Base-by-base conservation (phyloP, 2,888 invertebrate genomes). In the Agrotis clavis region DNA sequence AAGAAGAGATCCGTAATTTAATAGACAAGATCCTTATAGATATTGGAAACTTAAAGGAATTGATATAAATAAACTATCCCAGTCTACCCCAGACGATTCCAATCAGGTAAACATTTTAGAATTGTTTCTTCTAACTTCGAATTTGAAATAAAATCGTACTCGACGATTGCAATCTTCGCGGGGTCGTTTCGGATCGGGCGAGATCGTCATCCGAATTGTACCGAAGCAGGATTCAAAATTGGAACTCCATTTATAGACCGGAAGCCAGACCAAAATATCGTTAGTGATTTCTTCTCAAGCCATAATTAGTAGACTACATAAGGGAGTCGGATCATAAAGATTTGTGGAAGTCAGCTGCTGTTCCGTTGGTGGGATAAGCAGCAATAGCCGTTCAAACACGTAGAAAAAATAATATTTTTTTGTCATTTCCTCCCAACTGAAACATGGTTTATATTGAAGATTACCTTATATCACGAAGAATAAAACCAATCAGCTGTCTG, bases 171-270 rank as follows among this genome's bases (percentile, higher is more conserved):
- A 89, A 88, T 89, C 87, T 88, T 86, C 86, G 76, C 81, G 85
- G 87, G 84, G 83, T 86, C 86, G 89, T 89, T 87, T 86, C 73
- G 81, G 81, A 86, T 88, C 85, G 87, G 85, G 82, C 82, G 84
- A 84, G 86, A 89, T 85, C 85, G 88, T 84, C 83, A 87, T 84
- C 82, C 87, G 88, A 88, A 88, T 85, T 82, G 83, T 82, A 77
- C 86, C 88, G 85, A 88, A 84, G 83, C 82, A 82, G 87, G 86
- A 88, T 90, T 90, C 88, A 88, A 90, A 90, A 92, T 89, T 88
- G 89, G 87, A 90, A 91, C 89, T 87, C 86, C 87, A 82, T 90
- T 92, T 91, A n/a, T n/a, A n/a, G n/a, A n/a, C n/a, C n/a, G n/a
- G n/a, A n/a, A n/a, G n/a, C n/a, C n/a, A n/a, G n/a, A n/a, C n/a